Conservation (phyloP, 1,140 invertebrate genomes). For the Chrysoperla carnea region DNA sequence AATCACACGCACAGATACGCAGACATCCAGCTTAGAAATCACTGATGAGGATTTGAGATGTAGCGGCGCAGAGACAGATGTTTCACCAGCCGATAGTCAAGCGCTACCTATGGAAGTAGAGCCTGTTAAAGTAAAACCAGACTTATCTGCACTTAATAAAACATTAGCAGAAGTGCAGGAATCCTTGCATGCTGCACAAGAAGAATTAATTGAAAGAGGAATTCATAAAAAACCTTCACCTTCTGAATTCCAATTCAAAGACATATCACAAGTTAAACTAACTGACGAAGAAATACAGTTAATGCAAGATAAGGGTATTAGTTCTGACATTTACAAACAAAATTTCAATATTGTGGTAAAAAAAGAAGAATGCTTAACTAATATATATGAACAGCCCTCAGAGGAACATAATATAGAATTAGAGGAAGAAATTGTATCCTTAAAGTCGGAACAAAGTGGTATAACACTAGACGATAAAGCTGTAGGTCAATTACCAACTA, state of each 20-base stretch:
- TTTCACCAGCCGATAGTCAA: slow-evolving; percentile 42
- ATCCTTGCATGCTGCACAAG: slow-evolving; percentile 39
- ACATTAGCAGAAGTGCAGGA: slow-evolving; percentile 51
- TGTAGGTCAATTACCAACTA: background rate
- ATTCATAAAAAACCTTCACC: slow-evolving; percentile 42
- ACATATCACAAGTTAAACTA: slow-evolving; percentile 7
- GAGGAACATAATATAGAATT: background rate
- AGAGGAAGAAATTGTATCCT: background rate
- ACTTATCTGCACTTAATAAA: slow-evolving; percentile 27
- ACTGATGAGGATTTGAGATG: slow-evolving; percentile 45
- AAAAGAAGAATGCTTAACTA: too few relatives aligned
- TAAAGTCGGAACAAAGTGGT: slow-evolving; percentile 4
- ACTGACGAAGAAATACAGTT: slow-evolving; percentile 11
- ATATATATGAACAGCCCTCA: too few relatives aligned
- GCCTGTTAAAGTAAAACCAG: slow-evolving; percentile 26
- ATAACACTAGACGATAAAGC: slow-evolving; percentile 4
- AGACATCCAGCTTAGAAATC: slow-evolving; percentile 42
- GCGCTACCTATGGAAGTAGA: slow-evolving; percentile 15
- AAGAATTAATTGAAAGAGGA: slow-evolving; percentile 20
- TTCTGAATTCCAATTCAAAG: slow-evolving; percentile 51
- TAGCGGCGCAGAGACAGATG: slow-evolving; percentile 45
- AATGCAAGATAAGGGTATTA: slow-evolving; percentile 14
- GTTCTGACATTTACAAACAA: slow-evolving; percentile 6
- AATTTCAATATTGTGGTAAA: too few relatives aligned
- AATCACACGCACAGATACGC: slow-evolving; percentile 29